These are phyloP conservation scores for Sphenopsis melanotis DNA, from an alignment of 2,797 vertebrate species.

Conservation along the genomic window DNA sequence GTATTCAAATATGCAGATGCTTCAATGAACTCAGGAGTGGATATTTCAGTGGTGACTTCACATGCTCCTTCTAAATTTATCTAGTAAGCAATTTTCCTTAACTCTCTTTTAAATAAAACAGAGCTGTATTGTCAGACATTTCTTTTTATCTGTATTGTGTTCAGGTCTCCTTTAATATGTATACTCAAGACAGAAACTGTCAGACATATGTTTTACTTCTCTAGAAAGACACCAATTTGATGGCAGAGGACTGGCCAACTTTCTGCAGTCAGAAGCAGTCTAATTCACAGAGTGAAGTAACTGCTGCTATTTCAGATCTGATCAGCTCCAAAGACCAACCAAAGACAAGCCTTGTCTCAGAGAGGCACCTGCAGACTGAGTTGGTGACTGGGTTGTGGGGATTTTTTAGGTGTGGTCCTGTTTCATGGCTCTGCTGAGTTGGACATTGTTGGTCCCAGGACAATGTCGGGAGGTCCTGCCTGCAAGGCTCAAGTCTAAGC, in stretches of 20 bases:
- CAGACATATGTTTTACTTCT: background rate
- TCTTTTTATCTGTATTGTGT: background rate
- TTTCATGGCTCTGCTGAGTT: background rate
- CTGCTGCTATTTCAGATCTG: background rate
- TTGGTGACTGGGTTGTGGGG: fast-evolving
- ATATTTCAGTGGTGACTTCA: slow-evolving; percentile 19
- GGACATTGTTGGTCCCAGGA: background rate
- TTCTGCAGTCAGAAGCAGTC: background rate
- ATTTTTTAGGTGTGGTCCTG: background rate
- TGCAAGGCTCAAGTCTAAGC: background rate
- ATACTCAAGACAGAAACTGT: background rate
- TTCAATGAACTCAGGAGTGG: background rate
- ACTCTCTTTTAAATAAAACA: slow-evolving; percentile 11
- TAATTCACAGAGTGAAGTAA: background rate
- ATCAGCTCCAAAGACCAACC: background rate
- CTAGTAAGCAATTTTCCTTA: background rate
- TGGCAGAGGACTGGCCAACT: background rate
- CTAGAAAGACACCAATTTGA: background rate
- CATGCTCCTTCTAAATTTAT: background rate
- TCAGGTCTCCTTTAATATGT: background rate
- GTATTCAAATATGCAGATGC: slow-evolving; percentile 1
- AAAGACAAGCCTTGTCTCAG: background rate
- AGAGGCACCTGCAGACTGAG: background rate
- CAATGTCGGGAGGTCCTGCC: background rate
- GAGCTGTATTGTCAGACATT: background rate